phyloP scores from a whole-genome alignment of 2,113 vertebrate species.

The Periophthalmodon schlosseri region DNA sequence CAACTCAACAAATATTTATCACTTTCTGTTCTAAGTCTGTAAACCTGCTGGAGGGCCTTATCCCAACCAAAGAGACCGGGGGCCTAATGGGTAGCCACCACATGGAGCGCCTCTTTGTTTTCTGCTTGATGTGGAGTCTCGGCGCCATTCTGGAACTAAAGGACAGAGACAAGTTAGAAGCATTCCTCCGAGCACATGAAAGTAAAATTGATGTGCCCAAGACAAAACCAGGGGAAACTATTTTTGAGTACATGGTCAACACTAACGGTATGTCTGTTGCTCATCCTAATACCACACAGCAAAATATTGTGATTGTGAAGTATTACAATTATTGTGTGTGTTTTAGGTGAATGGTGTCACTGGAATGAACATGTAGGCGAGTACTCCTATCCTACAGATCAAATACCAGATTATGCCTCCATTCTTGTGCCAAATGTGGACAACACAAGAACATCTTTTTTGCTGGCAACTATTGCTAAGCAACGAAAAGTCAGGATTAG shows the following conservation, averaged over 20 bases:
- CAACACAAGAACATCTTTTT: conserved; percentile 90
- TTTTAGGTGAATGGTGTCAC: conserved; percentile 88
- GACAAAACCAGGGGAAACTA: conserved; percentile 8
- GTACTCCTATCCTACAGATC: conserved; percentile 83
- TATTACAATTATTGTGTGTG: conserved; percentile 8
- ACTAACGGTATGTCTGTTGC: conserved; percentile 70
- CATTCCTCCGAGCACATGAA: conserved; percentile 67
- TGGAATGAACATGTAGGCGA: conserved; percentile 85
- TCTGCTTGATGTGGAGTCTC: conserved; percentile 84
- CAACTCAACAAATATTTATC: not conserved
- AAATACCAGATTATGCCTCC: conserved; percentile 86
- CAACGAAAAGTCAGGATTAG: conserved; percentile 86
- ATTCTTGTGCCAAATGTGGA: conserved; percentile 97
- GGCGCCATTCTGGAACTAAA: conserved; percentile 83
- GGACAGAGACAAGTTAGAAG: conserved; percentile 83
- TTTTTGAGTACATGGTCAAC: conserved; percentile 66
- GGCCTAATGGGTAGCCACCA: conserved; percentile 67
- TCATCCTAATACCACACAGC: not conserved
- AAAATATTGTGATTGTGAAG: not conserved
- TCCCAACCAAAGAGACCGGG: conserved; percentile 80
- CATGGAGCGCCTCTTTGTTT: conserved; percentile 76
- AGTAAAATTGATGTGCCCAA: not conserved
- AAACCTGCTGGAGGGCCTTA: conserved; percentile 86
- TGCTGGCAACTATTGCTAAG: conserved; percentile 89
- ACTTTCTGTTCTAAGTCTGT: conserved; percentile 48